phyloP scores from a whole-genome alignment of 1,140 invertebrate genomes.

The Drosophila malerkotliana region DNA sequence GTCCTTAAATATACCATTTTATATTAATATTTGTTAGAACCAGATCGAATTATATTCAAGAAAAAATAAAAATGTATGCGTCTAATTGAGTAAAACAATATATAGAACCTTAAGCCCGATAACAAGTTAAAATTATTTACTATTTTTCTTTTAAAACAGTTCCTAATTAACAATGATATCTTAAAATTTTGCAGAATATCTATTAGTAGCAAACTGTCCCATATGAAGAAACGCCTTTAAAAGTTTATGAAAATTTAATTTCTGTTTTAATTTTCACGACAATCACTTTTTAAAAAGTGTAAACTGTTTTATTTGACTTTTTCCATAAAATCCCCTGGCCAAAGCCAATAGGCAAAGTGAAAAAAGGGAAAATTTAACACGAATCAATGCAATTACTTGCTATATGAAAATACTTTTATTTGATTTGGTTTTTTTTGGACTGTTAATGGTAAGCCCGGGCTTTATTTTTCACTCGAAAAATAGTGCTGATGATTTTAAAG shows the following conservation, averaged over 20 bases:
- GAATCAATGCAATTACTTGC: neutral
- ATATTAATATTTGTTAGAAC: no score
- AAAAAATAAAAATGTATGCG: no score
- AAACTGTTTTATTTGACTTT: neutral
- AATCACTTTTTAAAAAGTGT: neutral
- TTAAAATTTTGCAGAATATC: no score
- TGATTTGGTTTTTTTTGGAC: neutral
- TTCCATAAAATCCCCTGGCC: neutral
- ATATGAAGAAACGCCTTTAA: neutral
- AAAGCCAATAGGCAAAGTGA: neutral
- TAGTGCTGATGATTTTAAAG: neutral
- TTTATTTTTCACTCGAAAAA: neutral
- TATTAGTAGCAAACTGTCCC: no score
- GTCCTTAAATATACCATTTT: no score
- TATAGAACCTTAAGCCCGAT: no score
- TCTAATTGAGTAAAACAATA: no score
- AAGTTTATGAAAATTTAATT: neutral
- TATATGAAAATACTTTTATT: slow-evolving; percentile 1
- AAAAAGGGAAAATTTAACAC: neutral
- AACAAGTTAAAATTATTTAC: no score
- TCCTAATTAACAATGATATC: no score
- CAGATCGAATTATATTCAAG: no score
- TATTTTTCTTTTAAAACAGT: no score
- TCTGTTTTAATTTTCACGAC: neutral
- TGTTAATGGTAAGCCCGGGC: neutral